phyloP scores from a whole-genome alignment of 1,140 invertebrate species.

The Drosophila subpulchrella region DNA sequence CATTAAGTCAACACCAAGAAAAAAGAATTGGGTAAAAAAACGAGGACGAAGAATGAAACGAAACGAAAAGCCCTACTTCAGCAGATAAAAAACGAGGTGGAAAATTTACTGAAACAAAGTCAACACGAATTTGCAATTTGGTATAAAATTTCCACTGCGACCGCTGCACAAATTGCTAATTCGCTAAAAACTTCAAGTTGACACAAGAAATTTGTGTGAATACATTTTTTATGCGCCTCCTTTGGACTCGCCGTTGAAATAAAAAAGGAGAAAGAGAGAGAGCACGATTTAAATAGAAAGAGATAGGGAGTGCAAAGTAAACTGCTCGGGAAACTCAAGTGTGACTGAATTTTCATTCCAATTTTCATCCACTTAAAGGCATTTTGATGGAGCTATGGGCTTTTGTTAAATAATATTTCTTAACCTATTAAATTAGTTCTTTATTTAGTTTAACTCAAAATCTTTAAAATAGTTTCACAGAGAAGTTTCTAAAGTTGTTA shows the following conservation, averaged over 20 bases:
- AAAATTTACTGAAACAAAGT: conserved; percentile 61
- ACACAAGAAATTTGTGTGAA: conserved; percentile 72
- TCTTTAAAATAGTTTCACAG: no score
- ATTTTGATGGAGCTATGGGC: background rate
- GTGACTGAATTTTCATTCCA: background rate
- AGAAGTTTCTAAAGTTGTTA: no score
- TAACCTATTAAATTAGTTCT: no score
- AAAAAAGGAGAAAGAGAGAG: background rate
- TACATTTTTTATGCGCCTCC: conserved; percentile 58
- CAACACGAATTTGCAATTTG: conserved; percentile 72
- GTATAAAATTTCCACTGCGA: conserved; percentile 61
- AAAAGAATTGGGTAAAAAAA: conserved; percentile 7
- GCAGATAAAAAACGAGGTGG: conserved; percentile 24
- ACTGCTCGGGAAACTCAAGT: conserved; percentile 26
- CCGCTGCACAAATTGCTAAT: conserved; percentile 58
- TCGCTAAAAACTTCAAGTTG: conserved; percentile 64
- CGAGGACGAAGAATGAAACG: conserved; percentile 17
- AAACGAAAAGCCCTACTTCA: conserved; percentile 30
- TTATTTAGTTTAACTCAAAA: no score
- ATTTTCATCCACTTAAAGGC: background rate
- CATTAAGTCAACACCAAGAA: conserved; percentile 56
- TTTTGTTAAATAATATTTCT: background rate
- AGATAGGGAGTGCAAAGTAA: conserved; percentile 23
- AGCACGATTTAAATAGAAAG: conserved; percentile 1
- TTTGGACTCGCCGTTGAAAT: conserved; percentile 2